Evolutionary conservation across 1,140 invertebrate genomes (phyloP), one percentile per base, ranked within the genome.

Genomic region (Sitobion miscanthi): DNA sequence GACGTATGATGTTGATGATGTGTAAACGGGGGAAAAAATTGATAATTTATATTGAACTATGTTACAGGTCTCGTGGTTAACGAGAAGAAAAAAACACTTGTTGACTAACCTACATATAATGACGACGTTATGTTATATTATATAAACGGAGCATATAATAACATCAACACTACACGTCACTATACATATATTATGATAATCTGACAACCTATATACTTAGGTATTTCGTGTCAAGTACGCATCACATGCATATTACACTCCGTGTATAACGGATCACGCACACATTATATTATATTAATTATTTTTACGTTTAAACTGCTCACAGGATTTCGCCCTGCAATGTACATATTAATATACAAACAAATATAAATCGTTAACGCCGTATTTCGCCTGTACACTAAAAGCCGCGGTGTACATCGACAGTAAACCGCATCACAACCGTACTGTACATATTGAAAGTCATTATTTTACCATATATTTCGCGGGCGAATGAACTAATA

Each of bases 1-100:
- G n/a, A 77, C 62, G 62, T 77, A 20, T n/a, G 62, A 20, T n/a
- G 62, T n/a, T n/a, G 30, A 77, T 77, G 52, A 54, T 21, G 62
- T 77, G 5, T 77, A 20, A 77, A 77, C 30, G n/a, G 62, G 30
- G 62, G 1, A n/a, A n/a, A n/a, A 77, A 77, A 77, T n/a, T 77
- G 30, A 77, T 77, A 77, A 77, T 77, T 77, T 77, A 77, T 35
- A 77, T 77, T 17, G n/a, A 77, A 77, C 62, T 30, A 35, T n/a
- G 62, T n/a, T 77, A 77, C 62, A 77, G 62, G 62, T 77, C 62
- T n/a, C 62, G 62, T n/a, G n/a, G 62, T 77, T n/a, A 77, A 77
- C 62, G n/a, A 77, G 30, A 77, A 77, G 62, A 77, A 77, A 54
- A 69, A 77, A 77, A 77, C 62, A 77, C 62, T 77, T 77, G 62